Percentiles rank a stretch among this genome's conserved stretches.
Evolutionary conservation across 2,113 vertebrate genomes (phyloP).

Genomic region (Rattus norvegicus): GRCr8 NC_086020.1:109657501-109658000

Average conservation of each 20-base stretch:
- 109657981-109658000: background rate
- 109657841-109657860: background rate
- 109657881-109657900: background rate
- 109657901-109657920: background rate
- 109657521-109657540: background rate
- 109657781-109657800: too few relatives aligned
- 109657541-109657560: background rate
- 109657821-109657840: too few relatives aligned
- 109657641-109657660: background rate
- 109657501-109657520: background rate
- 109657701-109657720: rapidly evolving
- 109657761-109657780: background rate
- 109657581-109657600: background rate
- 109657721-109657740: background rate
- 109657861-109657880: background rate
- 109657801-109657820: too few relatives aligned
- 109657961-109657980: background rate
- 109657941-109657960: background rate
- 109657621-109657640: background rate
- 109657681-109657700: background rate
- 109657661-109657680: background rate
- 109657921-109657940: background rate
- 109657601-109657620: background rate
- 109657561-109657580: background rate
- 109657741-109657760: rapidly evolving